Conservation (phyloP, 2,888 invertebrate genomes). For the Drepanosiphum platanoidis region DNA sequence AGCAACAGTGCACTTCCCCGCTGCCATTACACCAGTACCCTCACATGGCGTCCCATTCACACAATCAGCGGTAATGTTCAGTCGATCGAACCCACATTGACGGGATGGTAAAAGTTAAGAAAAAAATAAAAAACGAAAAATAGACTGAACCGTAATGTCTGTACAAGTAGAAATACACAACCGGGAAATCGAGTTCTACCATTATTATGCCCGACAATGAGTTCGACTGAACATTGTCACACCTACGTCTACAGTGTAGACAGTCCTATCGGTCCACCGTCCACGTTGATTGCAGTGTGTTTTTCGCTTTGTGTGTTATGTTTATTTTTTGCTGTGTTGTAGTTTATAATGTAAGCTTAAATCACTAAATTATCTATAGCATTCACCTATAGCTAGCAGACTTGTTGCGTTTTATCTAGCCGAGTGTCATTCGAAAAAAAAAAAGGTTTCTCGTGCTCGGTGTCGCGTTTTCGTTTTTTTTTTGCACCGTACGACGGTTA, state of each 20-base stretch:
- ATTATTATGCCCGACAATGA: constrained; percentile 29
- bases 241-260: constrained; percentile 39
- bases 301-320: constrained; percentile 52
- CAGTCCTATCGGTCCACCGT: constrained; percentile 34
- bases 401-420: not conserved
- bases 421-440: not conserved
- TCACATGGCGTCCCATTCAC: constrained; percentile 73
- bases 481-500: not conserved
- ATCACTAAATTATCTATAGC: not conserved
- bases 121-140: not conserved
- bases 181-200: constrained; percentile 5
- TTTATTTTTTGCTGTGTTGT: constrained; percentile 45
- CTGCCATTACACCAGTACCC: constrained; percentile 68
- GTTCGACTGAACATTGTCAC: constrained; percentile 40
- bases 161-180: constrained; percentile 19
- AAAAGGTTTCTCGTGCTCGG: too few species aligned
- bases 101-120: not conserved
- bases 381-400: too few species aligned
- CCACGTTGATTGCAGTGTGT: constrained; percentile 43
- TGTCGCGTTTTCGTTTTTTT: not conserved
- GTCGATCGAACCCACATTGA: constrained; percentile 17
- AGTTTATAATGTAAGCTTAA: constrained; percentile 30
- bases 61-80: constrained; percentile 82
- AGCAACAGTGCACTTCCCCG: constrained; percentile 74
- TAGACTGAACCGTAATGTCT: constrained; percentile 48